phyloP scores from a whole-genome alignment of 2,113 vertebrate genomes.

The Xenopus borealis region DNA sequence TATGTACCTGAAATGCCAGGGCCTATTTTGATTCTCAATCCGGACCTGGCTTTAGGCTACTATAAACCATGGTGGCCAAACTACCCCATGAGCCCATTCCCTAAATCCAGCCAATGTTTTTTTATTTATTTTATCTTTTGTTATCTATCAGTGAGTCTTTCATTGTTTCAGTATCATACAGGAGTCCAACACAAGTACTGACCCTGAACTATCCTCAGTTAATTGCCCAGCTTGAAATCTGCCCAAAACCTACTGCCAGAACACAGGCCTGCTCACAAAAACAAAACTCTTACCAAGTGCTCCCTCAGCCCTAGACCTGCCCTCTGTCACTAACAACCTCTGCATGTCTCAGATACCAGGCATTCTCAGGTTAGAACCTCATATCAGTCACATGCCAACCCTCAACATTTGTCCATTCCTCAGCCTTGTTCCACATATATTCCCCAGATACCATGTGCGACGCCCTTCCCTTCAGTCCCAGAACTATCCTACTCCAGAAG shows the following conservation, averaged over 20 bases:
- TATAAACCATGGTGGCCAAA: too few species aligned
- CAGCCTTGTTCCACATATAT: neutral
- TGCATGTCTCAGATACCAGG: neutral
- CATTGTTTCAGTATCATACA: conserved; percentile 16
- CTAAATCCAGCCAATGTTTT: neutral
- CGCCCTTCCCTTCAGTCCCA: conserved; percentile 4
- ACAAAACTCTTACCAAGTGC: neutral
- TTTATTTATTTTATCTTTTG: neutral
- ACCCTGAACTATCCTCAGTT: neutral
- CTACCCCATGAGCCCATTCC: too few species aligned
- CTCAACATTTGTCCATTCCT: neutral
- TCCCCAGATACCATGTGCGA: neutral
- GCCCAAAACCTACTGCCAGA: neutral
- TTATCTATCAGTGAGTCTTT: neutral
- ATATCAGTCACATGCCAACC: neutral
- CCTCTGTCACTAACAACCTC: neutral
- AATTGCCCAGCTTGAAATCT: neutral
- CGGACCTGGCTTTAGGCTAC: too few species aligned
- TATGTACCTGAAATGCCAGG: too few species aligned
- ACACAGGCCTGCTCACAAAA: conserved; percentile 3
- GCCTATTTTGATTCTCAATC: too few species aligned
- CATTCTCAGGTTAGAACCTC: conserved; percentile 1
- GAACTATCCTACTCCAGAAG: neutral
- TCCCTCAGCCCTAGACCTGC: neutral
- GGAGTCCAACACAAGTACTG: neutral